Evolutionary conservation across 2,888 invertebrate species (phyloP).

Genomic region (Microplitis deprimator): DNA sequence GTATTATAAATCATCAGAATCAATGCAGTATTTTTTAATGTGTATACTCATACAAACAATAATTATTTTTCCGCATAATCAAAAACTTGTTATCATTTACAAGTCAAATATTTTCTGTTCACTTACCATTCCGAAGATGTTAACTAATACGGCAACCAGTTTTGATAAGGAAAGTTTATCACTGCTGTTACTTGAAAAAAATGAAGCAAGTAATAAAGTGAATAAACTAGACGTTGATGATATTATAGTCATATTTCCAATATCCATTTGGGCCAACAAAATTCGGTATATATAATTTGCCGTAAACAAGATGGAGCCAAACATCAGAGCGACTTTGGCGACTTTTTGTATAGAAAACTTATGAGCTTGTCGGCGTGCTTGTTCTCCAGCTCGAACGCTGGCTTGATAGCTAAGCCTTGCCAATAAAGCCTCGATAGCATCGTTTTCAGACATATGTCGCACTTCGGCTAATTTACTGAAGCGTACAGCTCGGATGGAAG

Average conservation of each 20-base stretch:
- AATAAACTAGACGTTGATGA: constrained; percentile 92
- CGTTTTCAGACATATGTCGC: constrained; percentile 89
- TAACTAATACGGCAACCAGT: constrained; percentile 83
- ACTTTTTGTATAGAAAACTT: constrained; percentile 84
- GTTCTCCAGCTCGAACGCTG: constrained; percentile 86
- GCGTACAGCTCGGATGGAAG: constrained; percentile 87
- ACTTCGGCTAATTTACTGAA: constrained; percentile 93
- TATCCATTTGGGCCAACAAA: constrained; percentile 86
- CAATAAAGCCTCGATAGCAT: constrained; percentile 93
- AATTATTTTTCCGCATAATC: not conserved
- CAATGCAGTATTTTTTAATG: too few relatives aligned
- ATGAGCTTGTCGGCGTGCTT: constrained; percentile 82
- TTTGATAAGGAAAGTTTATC: constrained; percentile 92
- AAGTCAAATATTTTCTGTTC: not conserved
- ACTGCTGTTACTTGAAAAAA: constrained; percentile 85
- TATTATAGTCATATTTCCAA: constrained; percentile 90
- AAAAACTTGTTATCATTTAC: not conserved
- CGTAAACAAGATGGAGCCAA: constrained; percentile 93
- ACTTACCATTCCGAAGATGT: constrained; percentile 83
- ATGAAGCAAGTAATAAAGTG: constrained; percentile 87
- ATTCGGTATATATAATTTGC: constrained; percentile 95
- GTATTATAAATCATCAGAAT: too few relatives aligned
- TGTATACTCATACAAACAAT: not conserved
- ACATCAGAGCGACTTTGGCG: constrained; percentile 87
- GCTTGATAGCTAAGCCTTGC: constrained; percentile 96